These are phyloP conservation scores for Artibeus lituratus DNA, from an alignment of 2,797 vertebrate species.

Conservation along the genomic window DNA sequence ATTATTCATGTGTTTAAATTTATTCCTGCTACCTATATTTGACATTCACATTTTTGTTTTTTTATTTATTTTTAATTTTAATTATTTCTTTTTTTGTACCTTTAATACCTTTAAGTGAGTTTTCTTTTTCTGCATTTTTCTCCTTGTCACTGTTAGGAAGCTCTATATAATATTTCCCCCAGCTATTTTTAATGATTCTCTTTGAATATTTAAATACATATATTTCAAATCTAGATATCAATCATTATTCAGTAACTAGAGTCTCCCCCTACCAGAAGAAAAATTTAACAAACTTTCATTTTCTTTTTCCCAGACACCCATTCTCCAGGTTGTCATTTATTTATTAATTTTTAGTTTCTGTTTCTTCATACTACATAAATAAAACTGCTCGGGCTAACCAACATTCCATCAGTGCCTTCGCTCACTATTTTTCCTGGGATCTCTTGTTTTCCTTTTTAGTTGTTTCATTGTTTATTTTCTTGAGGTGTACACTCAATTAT, in stretches of 20 bases:
- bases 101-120: not conserved
- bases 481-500: not conserved
- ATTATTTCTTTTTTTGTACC: not conserved
- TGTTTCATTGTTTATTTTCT: not conserved
- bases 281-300: not conserved
- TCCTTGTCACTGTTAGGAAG: not conserved
- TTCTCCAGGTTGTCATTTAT: not conserved
- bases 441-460: not conserved
- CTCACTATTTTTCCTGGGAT: not conserved
- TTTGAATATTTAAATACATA: not conserved
- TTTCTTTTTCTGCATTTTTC: not conserved
- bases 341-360: not conserved
- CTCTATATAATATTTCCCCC: not conserved
- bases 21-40: not conserved
- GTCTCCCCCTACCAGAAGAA: not conserved
- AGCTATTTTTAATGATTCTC: not conserved
- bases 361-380: not conserved
- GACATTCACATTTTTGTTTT: not conserved
- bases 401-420: not conserved
- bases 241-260: not conserved
- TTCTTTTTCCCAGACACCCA: not conserved
- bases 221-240: not conserved
- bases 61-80: not conserved
- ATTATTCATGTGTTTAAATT: not conserved
- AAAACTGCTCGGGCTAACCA: not conserved